These are phyloP conservation scores for Lasioglossum marginatum DNA, from an alignment of 2,888 invertebrate genomes.

Conservation along the genomic window DNA sequence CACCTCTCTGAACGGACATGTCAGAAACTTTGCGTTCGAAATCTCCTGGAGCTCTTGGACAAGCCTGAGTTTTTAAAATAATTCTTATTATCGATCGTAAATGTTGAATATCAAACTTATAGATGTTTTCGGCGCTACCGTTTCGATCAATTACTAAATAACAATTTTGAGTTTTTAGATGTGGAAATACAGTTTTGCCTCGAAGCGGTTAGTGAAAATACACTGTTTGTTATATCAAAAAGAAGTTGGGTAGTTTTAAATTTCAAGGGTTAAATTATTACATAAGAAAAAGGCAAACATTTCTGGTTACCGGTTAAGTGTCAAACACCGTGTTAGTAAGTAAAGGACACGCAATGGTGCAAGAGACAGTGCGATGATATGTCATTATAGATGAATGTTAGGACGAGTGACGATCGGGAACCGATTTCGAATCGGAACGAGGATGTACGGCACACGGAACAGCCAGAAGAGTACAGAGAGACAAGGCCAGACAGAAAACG, in stretches of 20 bases:
- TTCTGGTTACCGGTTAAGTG: background rate
- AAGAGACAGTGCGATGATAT: background rate
- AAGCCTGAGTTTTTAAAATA: conserved; percentile 10
- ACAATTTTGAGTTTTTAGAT: background rate
- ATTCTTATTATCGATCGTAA: no score
- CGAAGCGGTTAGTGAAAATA: background rate
- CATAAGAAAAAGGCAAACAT: no score
- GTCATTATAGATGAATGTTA: background rate
- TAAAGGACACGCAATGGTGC: background rate
- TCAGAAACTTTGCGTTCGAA: background rate
- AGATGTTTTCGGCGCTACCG: no score
- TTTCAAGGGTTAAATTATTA: background rate
- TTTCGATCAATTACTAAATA: no score
- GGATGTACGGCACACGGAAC: conserved; percentile 14
- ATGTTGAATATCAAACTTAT: no score
- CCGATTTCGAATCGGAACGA: conserved; percentile 14
- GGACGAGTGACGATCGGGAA: background rate
- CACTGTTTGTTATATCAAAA: background rate
- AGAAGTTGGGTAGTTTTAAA: background rate
- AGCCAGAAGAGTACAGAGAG: conserved; percentile 7
- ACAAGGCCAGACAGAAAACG: conserved; percentile 26
- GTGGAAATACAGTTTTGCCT: conserved; percentile 30
- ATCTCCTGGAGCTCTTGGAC: conserved; percentile 14
- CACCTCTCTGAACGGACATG: background rate
- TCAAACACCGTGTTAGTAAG: background rate